A percentile compares a stretch with the other conserved stretches of the same genome.
phyloP scores from a whole-genome alignment of 2,888 invertebrate genomes.

The Xylophagus ater region DNA sequence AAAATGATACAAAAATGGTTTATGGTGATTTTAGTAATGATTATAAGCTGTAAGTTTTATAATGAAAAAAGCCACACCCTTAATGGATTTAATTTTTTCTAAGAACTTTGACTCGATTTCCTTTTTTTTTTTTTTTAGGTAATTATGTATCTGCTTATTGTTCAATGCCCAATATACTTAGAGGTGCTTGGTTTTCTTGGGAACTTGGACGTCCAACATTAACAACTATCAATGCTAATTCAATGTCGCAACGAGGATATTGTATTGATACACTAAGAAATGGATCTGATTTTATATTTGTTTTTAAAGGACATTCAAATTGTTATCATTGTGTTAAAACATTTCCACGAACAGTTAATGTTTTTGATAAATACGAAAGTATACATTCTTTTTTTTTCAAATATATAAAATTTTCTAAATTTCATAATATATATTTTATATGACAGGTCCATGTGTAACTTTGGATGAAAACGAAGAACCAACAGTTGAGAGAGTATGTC shows the following conservation, averaged over 20 bases:
- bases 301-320: slow-evolving; percentile 52
- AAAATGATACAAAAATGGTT: no score
- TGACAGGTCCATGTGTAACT: slow-evolving; percentile 61
- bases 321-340: slow-evolving; percentile 82
- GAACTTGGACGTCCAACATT: slow-evolving; percentile 74
- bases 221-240: slow-evolving; percentile 69
- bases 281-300: slow-evolving; percentile 75
- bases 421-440: slow-evolving; percentile 11
- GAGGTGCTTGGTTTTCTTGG: slow-evolving; percentile 87
- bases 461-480: slow-evolving; percentile 52
- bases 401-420: slow-evolving; percentile 1
- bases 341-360: slow-evolving; percentile 74
- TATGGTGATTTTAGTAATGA: no score
- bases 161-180: slow-evolving; percentile 63
- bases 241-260: slow-evolving; percentile 62
- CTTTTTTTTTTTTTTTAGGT: slow-evolving; percentile 5
- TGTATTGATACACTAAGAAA: slow-evolving; percentile 65
- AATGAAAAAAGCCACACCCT: no score
- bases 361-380: slow-evolving; percentile 82
- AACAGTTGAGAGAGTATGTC: slow-evolving; percentile 65
- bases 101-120: no score
- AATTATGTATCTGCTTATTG: slow-evolving; percentile 38
- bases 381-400: slow-evolving; percentile 15
- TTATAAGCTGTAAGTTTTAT: no score
- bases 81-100: no score